Evolutionary conservation across 2,888 invertebrate genomes (phyloP).

Genomic region (Yponomeuta sedellus): DNA sequence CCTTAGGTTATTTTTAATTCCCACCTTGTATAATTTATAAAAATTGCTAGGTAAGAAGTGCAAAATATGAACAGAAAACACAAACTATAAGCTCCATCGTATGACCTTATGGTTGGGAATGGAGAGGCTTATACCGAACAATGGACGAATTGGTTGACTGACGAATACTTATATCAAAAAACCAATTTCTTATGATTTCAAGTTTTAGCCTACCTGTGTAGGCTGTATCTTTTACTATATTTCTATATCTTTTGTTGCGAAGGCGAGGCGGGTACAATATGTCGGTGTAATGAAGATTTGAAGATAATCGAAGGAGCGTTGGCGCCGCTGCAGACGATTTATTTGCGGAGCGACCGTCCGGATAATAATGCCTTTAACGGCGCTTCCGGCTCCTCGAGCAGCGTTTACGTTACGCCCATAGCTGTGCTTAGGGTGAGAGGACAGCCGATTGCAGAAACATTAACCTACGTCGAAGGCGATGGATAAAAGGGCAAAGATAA

Average conservation of each 20-base stretch:
- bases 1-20: slow-evolving; percentile 8
- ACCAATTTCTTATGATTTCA: too few species aligned
- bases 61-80: neutral
- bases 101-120: too few species aligned
- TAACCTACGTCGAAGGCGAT: neutral
- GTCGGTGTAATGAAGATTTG: slow-evolving; percentile 76
- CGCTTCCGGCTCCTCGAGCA: slow-evolving; percentile 48
- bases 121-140: too few species aligned
- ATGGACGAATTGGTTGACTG: too few species aligned
- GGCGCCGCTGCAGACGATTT: slow-evolving; percentile 59
- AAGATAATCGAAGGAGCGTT: slow-evolving; percentile 73
- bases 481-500: too few species aligned
- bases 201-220: neutral
- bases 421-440: neutral
- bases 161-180: too few species aligned
- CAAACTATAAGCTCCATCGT: neutral
- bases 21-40: neutral
- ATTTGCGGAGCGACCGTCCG: slow-evolving; percentile 72
- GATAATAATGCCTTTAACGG: slow-evolving; percentile 72
- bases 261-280: slow-evolving; percentile 45
- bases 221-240: too few species aligned
- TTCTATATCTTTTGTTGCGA: neutral
- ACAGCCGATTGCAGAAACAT: neutral
- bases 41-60: neutral
- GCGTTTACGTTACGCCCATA: slow-evolving; percentile 26